phyloP scores from a whole-genome alignment of 2,888 invertebrate genomes.

The Sinopyrophorus schimmeli region DNA sequence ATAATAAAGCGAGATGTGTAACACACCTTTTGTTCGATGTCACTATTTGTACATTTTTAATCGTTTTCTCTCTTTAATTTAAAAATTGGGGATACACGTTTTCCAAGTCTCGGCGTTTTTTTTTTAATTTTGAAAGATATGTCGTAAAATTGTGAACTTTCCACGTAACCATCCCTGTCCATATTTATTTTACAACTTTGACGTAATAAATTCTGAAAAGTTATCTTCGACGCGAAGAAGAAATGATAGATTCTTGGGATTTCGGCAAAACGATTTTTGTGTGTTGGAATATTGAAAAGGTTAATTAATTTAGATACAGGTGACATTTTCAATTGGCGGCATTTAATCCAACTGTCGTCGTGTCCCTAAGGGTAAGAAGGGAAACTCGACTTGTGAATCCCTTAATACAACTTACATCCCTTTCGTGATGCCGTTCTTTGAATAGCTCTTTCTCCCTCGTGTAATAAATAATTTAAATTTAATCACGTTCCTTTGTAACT shows the following conservation, averaged over 20 bases:
- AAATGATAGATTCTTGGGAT: too few species aligned
- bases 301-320: slow-evolving; percentile 24
- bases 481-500: slow-evolving; percentile 52
- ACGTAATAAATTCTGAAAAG: slow-evolving; percentile 19
- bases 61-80: too few species aligned
- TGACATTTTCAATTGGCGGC: slow-evolving; percentile 27
- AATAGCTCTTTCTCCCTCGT: slow-evolving; percentile 40
- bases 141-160: slow-evolving; percentile 20
- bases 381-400: slow-evolving; percentile 37
- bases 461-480: slow-evolving; percentile 55
- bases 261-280: slow-evolving; percentile 1
- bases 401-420: slow-evolving; percentile 39
- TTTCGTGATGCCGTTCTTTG: slow-evolving; percentile 34
- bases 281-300: slow-evolving; percentile 6
- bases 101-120: too few species aligned
- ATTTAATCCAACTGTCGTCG: slow-evolving; percentile 32
- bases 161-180: slow-evolving; percentile 15
- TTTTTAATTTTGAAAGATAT: too few species aligned
- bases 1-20: slow-evolving; percentile 34
- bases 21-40: slow-evolving; percentile 38
- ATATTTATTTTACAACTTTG: slow-evolving; percentile 26
- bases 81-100: too few species aligned
- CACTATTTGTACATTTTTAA: slow-evolving; percentile 41
- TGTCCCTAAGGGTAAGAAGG: slow-evolving; percentile 34
- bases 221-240: slow-evolving; percentile 3